Base-by-base conservation (phyloP, 1,140 invertebrate species). In the Dryas iulia region DNA sequence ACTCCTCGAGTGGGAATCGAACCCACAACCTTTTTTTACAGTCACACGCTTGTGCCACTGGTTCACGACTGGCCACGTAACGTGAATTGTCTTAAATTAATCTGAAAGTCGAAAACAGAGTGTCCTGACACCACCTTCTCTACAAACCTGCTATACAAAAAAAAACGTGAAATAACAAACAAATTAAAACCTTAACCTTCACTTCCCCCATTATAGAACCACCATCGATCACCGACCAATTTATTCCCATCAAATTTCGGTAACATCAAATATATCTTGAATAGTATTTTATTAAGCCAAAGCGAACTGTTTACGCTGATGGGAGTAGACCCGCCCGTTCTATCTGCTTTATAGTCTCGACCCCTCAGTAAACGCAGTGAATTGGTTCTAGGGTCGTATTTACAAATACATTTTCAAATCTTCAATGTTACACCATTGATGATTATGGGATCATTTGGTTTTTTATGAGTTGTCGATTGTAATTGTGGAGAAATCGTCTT, bases 291-390 rank as follows among this genome's bases (percentile, higher is more conserved):
- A 62, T 54, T 62, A 62, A 54, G 18, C 39, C 18, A 30, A 54
- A 62, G 60, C 21, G 58, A 30, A 57, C 56, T 35, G 60, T 69
- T 68, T 71, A 73, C 63, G 57, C 52, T 66, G 69, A 59, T 66
- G 57, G 54, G 31, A 66, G 58, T 71, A 71, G 53, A 58, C 61
- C 58, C 24, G 8, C 33, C 65, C 25, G 35, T 54, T 62, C 39
- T 60, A 56, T 60, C 57, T 59, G 65, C 58, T 67, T 60, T 60
- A 67, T 60, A 28, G 65, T 58, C 18, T 62, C 58, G 64, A 66
- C 57, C 28, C 39, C 33, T 26, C 12, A 35, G 25, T 57, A 56
- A 56, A 33, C 35, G 64, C 35, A 7, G 12, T 59, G 26, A 59
- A 66, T 66, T 18, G 56, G 21, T 66, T 53, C 21, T 31, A 59